Evolutionary conservation across 35 echinoderm and acorn worm genomes (phyloP).

Genomic region (Lytechinus variegatus): DNA sequence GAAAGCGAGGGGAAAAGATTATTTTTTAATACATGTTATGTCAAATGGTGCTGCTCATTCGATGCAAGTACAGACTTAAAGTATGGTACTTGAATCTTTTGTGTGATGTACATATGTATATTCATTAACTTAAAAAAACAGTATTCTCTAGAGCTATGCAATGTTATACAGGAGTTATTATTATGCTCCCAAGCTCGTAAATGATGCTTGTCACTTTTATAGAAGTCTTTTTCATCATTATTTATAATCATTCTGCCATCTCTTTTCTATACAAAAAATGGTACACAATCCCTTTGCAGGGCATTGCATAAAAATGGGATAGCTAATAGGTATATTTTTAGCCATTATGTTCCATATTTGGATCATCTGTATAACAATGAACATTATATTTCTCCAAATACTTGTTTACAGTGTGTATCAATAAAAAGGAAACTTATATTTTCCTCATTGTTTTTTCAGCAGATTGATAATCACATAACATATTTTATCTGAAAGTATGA

Average conservation of each 20-base stretch:
- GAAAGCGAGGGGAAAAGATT: not conserved
- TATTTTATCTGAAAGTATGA: too few species aligned
- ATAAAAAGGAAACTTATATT: not conserved
- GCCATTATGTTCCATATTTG: not conserved
- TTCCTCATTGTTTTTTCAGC: too few species aligned
- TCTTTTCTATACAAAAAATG: too few species aligned
- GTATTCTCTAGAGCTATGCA: constrained; percentile 44
- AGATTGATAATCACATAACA: too few species aligned
- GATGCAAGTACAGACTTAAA: not conserved
- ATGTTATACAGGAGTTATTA: not conserved
- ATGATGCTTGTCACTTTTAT: not conserved
- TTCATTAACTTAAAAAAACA: constrained; percentile 28
- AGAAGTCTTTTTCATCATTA: constrained; percentile 14
- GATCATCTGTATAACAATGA: too few species aligned
- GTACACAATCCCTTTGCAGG: not conserved
- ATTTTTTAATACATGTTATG: not conserved
- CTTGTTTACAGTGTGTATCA: not conserved
- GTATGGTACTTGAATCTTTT: not conserved
- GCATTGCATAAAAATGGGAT: not conserved
- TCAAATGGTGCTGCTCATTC: not conserved
- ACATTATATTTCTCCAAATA: not conserved
- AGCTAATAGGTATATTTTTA: not conserved
- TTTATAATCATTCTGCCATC: not conserved
- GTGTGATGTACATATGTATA: constrained; percentile 25
- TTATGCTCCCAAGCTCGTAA: not conserved